A percentile compares a stretch with the other conserved stretches of the same genome.
Conservation (phyloP, 1,140 invertebrate genomes). For the Lycorma delicatula region DNA sequence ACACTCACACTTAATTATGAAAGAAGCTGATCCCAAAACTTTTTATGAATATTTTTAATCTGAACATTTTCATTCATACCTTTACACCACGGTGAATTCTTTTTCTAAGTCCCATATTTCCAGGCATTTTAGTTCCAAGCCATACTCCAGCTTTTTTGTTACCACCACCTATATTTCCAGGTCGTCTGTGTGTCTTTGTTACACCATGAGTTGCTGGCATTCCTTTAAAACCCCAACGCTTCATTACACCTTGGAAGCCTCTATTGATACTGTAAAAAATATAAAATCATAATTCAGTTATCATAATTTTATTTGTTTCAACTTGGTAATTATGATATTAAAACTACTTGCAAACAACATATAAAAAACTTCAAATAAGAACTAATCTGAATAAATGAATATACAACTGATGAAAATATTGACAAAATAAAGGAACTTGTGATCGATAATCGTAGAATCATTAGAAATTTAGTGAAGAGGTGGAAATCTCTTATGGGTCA, state of each 20-base stretch:
- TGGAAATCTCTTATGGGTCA: too few relatives aligned
- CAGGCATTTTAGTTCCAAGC: slow-evolving; percentile 94
- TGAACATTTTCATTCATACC: too few relatives aligned
- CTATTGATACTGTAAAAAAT: slow-evolving; percentile 61
- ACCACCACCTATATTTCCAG: slow-evolving; percentile 82
- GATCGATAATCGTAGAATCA: too few relatives aligned
- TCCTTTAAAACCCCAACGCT: slow-evolving; percentile 91
- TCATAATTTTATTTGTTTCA: background rate
- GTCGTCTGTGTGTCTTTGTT: slow-evolving; percentile 90
- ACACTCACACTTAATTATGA: too few relatives aligned
- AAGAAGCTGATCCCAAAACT: background rate
- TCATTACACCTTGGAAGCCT: slow-evolving; percentile 98
- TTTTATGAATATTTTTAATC: too few relatives aligned
- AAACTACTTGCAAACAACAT: background rate
- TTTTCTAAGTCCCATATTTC: slow-evolving; percentile 84
- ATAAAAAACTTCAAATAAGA: too few relatives aligned
- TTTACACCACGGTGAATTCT: slow-evolving; percentile 61
- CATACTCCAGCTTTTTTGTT: slow-evolving; percentile 76
- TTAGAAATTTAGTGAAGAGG: too few relatives aligned
- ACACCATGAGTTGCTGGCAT: slow-evolving; percentile 84
- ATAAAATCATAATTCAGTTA: too few relatives aligned
- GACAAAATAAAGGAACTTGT: too few relatives aligned
- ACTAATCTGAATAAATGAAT: too few relatives aligned
- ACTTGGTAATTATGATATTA: background rate
- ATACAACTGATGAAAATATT: too few relatives aligned